Percentiles rank a stretch among this genome's conserved stretches.
Evolutionary conservation across 2,888 invertebrate genomes (phyloP).

Genomic region (Eubasilissa splendida): DNA sequence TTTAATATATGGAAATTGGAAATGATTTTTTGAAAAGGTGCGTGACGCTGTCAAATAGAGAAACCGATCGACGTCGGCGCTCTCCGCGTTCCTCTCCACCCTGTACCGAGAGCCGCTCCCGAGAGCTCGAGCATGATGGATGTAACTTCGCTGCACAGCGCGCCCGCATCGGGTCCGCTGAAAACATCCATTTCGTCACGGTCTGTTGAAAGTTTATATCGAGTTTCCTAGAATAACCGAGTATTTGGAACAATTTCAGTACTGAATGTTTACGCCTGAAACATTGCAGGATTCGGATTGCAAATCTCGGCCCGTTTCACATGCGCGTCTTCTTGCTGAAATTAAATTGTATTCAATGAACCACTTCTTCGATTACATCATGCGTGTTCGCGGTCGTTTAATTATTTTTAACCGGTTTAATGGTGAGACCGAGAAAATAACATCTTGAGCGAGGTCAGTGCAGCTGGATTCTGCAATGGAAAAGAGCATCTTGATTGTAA

Average conservation of each 20-base stretch:
- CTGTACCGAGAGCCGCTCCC: not conserved
- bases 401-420: not conserved
- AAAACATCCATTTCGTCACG: conserved; percentile 26
- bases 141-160: not conserved
- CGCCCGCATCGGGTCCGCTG: conserved; percentile 1
- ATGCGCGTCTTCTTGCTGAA: no score
- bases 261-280: not conserved
- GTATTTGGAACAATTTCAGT: conserved; percentile 7
- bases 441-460: no score
- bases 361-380: not conserved
- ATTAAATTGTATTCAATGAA: no score
- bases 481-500: no score
- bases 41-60: not conserved
- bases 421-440: no score
- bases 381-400: not conserved
- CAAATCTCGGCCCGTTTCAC: not conserved
- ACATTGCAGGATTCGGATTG: not conserved
- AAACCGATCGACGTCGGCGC: no score
- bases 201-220: not conserved
- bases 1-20: no score
- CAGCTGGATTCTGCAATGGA: no score
- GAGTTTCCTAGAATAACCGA: conserved; percentile 33
- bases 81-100: not conserved
- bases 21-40: not conserved
- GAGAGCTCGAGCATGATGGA: not conserved